Evolutionary conservation across 2,888 invertebrate genomes (phyloP).

Genomic region (Microctonus brassicae): DNA sequence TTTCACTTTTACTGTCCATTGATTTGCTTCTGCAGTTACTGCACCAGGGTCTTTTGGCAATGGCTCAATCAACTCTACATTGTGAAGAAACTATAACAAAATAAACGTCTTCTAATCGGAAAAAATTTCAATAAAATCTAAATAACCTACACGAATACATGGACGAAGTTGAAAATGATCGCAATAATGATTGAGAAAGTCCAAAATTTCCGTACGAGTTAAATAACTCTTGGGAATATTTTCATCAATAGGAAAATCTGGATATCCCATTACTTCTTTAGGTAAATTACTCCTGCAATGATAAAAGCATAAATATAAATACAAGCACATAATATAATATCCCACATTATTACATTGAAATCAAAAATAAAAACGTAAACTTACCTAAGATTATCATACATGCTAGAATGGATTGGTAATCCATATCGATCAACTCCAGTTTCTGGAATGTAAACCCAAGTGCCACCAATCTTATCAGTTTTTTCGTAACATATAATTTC

Average conservation of each 20-base stretch:
- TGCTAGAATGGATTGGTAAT: constrained; percentile 88
- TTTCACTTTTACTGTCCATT: constrained; percentile 64
- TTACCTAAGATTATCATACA: constrained; percentile 91
- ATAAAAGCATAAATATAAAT: neutral
- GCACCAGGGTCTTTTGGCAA: constrained; percentile 17
- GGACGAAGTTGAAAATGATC: constrained; percentile 77
- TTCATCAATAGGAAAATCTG: constrained; percentile 83
- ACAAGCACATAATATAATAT: too few relatives aligned
- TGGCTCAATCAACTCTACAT: constrained; percentile 61
- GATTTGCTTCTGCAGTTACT: constrained; percentile 28
- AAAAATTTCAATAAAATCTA: neutral
- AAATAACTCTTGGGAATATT: constrained; percentile 80
- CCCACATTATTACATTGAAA: too few relatives aligned
- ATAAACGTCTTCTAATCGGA: neutral
- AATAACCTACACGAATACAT: constrained; percentile 74
- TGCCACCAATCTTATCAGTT: constrained; percentile 83
- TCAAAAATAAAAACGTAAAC: too few relatives aligned
- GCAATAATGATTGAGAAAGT: constrained; percentile 81
- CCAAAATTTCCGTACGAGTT: constrained; percentile 79
- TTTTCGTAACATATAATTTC: constrained; percentile 83
- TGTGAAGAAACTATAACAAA: constrained; percentile 57
- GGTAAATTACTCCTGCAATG: constrained; percentile 90
- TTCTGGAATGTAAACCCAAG: constrained; percentile 89
- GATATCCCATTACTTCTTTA: constrained; percentile 93
- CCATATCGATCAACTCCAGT: constrained; percentile 83